These are phyloP conservation scores for Aporophyla lueneburgensis DNA, from an alignment of 2,888 invertebrate species.

Conservation along the genomic window DNA sequence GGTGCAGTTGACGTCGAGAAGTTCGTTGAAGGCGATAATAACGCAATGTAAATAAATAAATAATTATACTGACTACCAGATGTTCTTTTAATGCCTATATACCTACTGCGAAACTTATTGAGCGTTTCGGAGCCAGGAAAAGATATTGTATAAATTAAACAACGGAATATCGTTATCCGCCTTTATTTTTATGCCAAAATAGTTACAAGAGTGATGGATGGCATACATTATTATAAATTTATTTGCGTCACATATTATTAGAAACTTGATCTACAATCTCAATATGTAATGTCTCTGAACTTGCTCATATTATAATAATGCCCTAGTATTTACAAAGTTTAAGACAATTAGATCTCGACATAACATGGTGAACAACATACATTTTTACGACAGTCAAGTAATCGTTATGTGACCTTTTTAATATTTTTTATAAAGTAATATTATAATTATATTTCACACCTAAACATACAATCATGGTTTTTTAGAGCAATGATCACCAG, in stretches of 20 bases:
- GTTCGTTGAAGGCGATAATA: slow-evolving; percentile 83
- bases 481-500: slow-evolving; percentile 57
- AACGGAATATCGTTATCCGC: slow-evolving; percentile 63
- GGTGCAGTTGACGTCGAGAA: slow-evolving; percentile 85
- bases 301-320: slow-evolving; percentile 50
- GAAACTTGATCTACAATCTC: slow-evolving; percentile 50
- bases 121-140: background rate
- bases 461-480: slow-evolving; percentile 58
- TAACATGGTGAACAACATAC: slow-evolving; percentile 32
- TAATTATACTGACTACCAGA: background rate
- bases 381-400: slow-evolving; percentile 35
- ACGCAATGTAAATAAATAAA: slow-evolving; percentile 59
- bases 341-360: slow-evolving; percentile 46
- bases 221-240: slow-evolving; percentile 66
- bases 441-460: slow-evolving; percentile 58
- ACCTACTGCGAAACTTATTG: background rate
- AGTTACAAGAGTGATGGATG: slow-evolving; percentile 69
- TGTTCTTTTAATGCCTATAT: slow-evolving; percentile 8
- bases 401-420: slow-evolving; percentile 26
- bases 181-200: slow-evolving; percentile 81
- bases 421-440: slow-evolving; percentile 53
- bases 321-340: slow-evolving; percentile 70
- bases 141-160: slow-evolving; percentile 30
- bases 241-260: slow-evolving; percentile 50
- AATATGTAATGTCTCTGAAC: slow-evolving; percentile 44